A percentile compares a stretch with the other conserved stretches of the same genome.
These are phyloP conservation scores for Archilochus colubris DNA, from an alignment of 2,113 vertebrate species.

Conservation along the genomic window DNA sequence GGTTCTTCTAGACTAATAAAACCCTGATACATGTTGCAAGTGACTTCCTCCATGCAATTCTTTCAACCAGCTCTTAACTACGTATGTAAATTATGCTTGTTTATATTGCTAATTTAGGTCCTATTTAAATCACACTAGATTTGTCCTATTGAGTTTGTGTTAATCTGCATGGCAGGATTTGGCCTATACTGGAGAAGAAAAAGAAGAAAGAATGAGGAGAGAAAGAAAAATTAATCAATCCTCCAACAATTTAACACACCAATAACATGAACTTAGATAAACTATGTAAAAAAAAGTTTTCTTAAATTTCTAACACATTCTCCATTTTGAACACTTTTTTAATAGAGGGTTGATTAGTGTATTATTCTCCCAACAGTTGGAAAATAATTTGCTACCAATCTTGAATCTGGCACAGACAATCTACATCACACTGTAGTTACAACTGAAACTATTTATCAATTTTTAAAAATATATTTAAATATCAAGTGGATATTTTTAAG, in stretches of 20 bases:
- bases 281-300: neutral
- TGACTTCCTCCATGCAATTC: neutral
- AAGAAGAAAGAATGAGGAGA: neutral
- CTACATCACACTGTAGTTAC: neutral
- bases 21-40: neutral
- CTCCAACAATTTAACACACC: neutral
- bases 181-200: neutral
- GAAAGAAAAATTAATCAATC: slow-evolving; percentile 2
- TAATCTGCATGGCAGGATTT: slow-evolving; percentile 47
- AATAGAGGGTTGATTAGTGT: slow-evolving; percentile 47
- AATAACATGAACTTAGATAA: neutral
- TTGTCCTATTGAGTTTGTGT: slow-evolving; percentile 28
- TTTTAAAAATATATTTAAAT: slow-evolving; percentile 31
- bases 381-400: slow-evolving; percentile 2
- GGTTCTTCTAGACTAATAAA: slow-evolving; percentile 27
- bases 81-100: slow-evolving; percentile 18
- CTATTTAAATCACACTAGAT: slow-evolving; percentile 48
- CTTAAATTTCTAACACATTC: neutral
- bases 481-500: neutral
- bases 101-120: slow-evolving; percentile 55
- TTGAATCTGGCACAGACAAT: neutral
- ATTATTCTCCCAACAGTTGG: neutral
- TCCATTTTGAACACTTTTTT: slow-evolving; percentile 12
- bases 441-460: neutral
- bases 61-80: slow-evolving; percentile 6